Evolutionary conservation across 2,113 vertebrate genomes (phyloP), one percentile per base, ranked within the genome.

Genomic region (Triplophysa dalaica): DNA sequence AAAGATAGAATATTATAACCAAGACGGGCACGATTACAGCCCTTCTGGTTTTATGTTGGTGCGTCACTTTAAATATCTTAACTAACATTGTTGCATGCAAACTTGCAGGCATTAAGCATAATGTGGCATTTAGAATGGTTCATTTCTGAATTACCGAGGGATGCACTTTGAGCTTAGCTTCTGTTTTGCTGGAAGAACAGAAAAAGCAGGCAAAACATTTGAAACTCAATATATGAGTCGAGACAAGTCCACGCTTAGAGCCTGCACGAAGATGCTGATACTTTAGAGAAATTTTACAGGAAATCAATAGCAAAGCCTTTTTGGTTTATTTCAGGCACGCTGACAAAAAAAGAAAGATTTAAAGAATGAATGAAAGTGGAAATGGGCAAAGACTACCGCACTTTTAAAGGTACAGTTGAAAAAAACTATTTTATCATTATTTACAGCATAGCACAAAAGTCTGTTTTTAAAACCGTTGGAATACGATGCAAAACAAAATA

Each of bases 221-320:
- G 1, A 70, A 52, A 74, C 26, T 13, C 58, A 45, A 62, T 62
- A 60, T 73, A 29, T 58, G 66, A 78, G 70, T 43, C 54, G 24
- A 33, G 74, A 21, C 67, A 54, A 50, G 74, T n/a, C 45, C 43
- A n/a, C 3, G 38, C 33, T 33, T 26, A 60, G 67, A 38, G 61
- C 52, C 58, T 75, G 56, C 72, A 45, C 58, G 33, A 43, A 22
- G 61, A 33, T 48, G 2, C 29, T 45, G 58, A 82, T 82, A 66
- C 58, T 77, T 85, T 77, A 82, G 56, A 76, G 52, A 41, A 52
- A 33, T 41, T 48, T 65, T 65, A 58, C 24, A 74, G 54, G 74
- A 80, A 85, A 85, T 85, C 83, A 82, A 85, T 85, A 77, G 7
- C 45, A 75, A 69, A 67, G 81, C 72, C 74, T 48, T 80, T 77